Conservation (phyloP, 2,113 vertebrate species). For the Ibidorhyncha struthersii region DNA sequence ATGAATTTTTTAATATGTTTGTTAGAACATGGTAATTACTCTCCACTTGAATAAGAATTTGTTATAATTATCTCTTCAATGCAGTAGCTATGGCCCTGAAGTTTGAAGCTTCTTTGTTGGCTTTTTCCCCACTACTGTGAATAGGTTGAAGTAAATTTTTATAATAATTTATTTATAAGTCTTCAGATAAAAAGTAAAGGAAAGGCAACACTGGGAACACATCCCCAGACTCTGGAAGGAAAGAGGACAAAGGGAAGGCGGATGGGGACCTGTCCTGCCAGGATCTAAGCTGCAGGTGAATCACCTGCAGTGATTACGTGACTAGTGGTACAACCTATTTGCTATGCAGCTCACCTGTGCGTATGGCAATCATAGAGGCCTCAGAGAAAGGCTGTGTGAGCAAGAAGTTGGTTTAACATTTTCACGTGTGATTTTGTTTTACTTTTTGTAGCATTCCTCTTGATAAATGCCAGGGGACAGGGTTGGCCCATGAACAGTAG, state of each 20-base stretch:
- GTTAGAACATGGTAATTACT: background rate
- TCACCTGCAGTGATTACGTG: fast-evolving
- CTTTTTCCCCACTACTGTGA: background rate
- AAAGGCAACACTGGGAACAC: background rate
- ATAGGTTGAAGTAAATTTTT: background rate
- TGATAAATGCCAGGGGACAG: background rate
- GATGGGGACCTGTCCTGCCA: background rate
- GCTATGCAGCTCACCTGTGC: background rate
- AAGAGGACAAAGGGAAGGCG: background rate
- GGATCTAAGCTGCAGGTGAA: background rate
- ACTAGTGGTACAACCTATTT: no score
- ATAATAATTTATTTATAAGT: background rate
- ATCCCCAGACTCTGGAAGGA: background rate
- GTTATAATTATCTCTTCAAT: background rate
- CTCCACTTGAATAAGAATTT: background rate
- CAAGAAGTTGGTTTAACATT: background rate
- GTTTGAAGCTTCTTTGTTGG: background rate
- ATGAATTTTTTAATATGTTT: background rate
- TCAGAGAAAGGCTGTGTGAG: background rate
- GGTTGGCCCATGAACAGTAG: background rate
- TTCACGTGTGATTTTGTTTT: background rate
- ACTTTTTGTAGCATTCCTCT: background rate
- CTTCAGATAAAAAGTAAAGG: background rate
- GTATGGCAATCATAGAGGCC: fast-evolving
- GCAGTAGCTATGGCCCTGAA: background rate